A percentile compares a stretch with the other conserved stretches of the same genome.
phyloP scores from a whole-genome alignment of 2,888 invertebrate species.

The Melikaiella ostensackeni region DNA sequence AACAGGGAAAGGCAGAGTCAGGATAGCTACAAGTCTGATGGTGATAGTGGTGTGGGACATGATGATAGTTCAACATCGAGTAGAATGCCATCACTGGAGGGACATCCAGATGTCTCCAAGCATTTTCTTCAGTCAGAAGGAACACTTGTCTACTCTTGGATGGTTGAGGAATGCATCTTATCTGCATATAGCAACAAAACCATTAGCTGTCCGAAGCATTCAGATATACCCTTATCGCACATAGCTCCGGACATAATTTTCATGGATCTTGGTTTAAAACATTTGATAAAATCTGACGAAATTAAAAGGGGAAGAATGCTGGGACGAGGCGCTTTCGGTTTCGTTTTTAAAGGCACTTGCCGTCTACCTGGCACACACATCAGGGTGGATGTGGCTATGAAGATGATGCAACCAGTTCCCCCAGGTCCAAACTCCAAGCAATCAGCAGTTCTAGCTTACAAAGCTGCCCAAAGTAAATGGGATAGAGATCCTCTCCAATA shows the following conservation, averaged over 20 bases:
- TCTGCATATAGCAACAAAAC: conserved; percentile 87
- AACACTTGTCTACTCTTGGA: conserved; percentile 85
- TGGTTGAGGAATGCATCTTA: conserved; percentile 97
- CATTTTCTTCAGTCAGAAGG: conserved; percentile 71
- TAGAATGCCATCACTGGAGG: conserved; percentile 90
- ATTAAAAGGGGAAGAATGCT: conserved; percentile 87
- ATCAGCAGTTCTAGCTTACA: conserved; percentile 82
- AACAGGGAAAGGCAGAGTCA: conserved; percentile 77
- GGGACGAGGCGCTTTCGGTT: conserved; percentile 99
- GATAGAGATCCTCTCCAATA: conserved; percentile 94
- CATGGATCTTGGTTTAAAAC: conserved; percentile 90
- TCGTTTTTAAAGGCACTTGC: conserved; percentile 92
- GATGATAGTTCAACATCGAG: conserved; percentile 85
- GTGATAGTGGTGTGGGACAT: conserved; percentile 90
- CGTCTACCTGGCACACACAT: conserved; percentile 80
- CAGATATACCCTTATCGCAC: conserved; percentile 84
- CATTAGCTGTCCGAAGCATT: conserved; percentile 89
- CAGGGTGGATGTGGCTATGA: conserved; percentile 90
- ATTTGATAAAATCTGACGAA: conserved; percentile 89
- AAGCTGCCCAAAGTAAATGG: conserved; percentile 90
- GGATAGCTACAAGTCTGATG: conserved; percentile 89
- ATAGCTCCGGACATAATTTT: conserved; percentile 97
- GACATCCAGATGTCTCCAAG: conserved; percentile 80
- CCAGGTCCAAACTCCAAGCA: conserved; percentile 86
- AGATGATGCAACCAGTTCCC: conserved; percentile 96